Conservation (phyloP, 2,113 vertebrate genomes). For the Girardinichthys multiradiatus region DNA sequence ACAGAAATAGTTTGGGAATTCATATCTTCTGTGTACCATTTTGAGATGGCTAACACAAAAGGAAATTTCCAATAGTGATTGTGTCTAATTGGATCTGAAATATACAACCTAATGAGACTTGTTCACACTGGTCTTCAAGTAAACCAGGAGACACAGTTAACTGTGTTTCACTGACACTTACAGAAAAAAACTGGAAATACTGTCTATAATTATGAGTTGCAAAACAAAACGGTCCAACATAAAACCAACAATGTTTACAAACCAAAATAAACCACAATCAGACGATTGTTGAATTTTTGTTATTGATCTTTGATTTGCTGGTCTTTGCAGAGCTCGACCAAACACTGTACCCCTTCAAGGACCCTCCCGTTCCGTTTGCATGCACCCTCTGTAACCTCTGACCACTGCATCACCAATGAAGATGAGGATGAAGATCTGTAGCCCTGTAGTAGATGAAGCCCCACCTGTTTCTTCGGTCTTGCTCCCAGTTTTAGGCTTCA, state of each 20-base stretch:
- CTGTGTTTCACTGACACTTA: no score
- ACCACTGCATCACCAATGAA: slow-evolving; percentile 48
- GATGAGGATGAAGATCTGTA: slow-evolving; percentile 63
- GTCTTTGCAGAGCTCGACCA: slow-evolving; percentile 64
- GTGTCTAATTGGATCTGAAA: no score
- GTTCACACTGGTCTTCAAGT: no score
- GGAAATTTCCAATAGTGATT: no score
- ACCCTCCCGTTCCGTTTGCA: slow-evolving; percentile 58
- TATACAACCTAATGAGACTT: no score
- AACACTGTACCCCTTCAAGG: slow-evolving; percentile 62
- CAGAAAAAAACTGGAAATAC: not conserved
- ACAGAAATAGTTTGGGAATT: not conserved
- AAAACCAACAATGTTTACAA: not conserved
- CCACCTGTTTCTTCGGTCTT: slow-evolving; percentile 38
- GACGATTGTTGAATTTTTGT: not conserved
- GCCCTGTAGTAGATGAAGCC: slow-evolving; percentile 62
- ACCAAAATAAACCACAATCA: not conserved
- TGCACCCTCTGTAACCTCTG: slow-evolving; percentile 58
- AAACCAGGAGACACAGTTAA: no score
- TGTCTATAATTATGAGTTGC: not conserved
- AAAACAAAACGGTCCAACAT: not conserved
- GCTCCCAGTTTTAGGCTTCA: slow-evolving; percentile 43
- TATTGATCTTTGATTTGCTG: not conserved
- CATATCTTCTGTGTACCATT: no score
- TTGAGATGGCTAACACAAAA: no score